A percentile compares a stretch with the other conserved stretches of the same genome.
Evolutionary conservation across 2,888 invertebrate species (phyloP).

Genomic region (Polyommatus icarus): DNA sequence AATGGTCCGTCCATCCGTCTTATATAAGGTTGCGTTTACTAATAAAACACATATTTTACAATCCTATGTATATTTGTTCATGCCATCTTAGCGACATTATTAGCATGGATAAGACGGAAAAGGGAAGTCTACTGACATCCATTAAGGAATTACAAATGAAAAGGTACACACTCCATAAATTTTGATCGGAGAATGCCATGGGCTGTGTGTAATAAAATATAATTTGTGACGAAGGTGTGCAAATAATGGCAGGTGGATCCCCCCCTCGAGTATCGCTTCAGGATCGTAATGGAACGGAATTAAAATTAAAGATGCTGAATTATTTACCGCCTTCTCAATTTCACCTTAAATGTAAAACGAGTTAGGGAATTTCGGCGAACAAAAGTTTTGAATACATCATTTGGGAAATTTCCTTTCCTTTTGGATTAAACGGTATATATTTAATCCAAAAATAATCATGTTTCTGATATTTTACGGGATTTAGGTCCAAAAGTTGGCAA

Average conservation of each 20-base stretch:
- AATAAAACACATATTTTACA: neutral
- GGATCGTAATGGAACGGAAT: neutral
- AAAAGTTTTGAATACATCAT: neutral
- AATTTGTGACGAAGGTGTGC: neutral
- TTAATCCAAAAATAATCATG: no score
- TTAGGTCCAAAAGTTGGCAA: no score
- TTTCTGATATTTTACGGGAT: no score
- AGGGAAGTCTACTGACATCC: neutral
- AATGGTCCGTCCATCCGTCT: no score
- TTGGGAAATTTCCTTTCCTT: neutral
- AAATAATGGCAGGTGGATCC: neutral
- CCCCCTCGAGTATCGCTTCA: neutral
- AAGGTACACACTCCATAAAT: neutral
- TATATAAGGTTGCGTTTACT: no score
- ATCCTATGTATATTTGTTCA: neutral
- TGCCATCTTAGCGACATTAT: neutral
- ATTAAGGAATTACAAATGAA: neutral
- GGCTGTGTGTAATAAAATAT: neutral
- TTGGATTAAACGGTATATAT: no score
- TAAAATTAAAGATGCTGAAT: slow-evolving; percentile 2
- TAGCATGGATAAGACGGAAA: neutral
- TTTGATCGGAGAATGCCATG: neutral
- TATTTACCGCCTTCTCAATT: neutral
- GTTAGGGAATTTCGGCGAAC: neutral
- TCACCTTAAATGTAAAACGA: neutral